Evolutionary conservation across 2,888 invertebrate species (phyloP).

Genomic region (Hipparchia semele): DNA sequence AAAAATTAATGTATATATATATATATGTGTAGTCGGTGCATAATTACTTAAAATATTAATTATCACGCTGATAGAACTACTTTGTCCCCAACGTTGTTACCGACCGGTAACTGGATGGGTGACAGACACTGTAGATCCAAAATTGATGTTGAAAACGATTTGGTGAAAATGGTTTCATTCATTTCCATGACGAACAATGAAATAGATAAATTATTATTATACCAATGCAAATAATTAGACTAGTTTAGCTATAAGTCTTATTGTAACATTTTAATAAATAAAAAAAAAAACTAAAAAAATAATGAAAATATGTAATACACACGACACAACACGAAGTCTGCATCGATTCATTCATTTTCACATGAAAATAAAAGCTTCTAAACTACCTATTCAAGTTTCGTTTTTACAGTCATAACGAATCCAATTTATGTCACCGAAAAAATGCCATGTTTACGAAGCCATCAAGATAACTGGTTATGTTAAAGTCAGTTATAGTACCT

Average conservation of each 20-base stretch:
- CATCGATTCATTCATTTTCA: slow-evolving; percentile 17
- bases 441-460: slow-evolving; percentile 55
- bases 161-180: too few relatives aligned
- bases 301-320: neutral
- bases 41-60: too few relatives aligned
- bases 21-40: too few relatives aligned
- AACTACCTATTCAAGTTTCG: slow-evolving; percentile 17
- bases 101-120: too few relatives aligned
- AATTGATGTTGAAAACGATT: too few relatives aligned
- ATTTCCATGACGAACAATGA: neutral
- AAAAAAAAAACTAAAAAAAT: too few relatives aligned
- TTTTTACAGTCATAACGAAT: slow-evolving; percentile 36
- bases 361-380: slow-evolving; percentile 7
- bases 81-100: too few relatives aligned
- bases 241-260: too few relatives aligned
- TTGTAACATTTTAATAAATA: too few relatives aligned
- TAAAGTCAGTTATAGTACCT: slow-evolving; percentile 36
- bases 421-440: slow-evolving; percentile 55
- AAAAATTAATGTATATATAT: too few relatives aligned
- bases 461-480: slow-evolving; percentile 58
- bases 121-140: neutral
- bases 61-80: too few relatives aligned
- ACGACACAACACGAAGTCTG: neutral
- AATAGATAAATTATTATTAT: neutral
- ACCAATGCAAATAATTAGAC: neutral